Conservation (phyloP, 2,888 invertebrate genomes). For the Erynnis tages region DNA sequence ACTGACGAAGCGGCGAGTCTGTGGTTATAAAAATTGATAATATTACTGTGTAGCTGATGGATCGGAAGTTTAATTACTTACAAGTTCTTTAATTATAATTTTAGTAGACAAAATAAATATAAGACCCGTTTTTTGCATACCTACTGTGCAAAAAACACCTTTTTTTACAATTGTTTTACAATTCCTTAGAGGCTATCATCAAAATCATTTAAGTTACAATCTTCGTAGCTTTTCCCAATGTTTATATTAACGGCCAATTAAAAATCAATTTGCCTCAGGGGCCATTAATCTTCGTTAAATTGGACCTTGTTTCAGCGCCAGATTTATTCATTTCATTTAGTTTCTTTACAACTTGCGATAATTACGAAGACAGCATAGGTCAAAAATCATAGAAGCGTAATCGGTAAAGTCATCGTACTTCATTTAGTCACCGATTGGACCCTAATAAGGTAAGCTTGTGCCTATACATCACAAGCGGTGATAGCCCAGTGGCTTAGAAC, state of each 20-base stretch:
- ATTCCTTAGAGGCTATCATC: neutral
- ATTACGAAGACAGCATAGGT: conserved; percentile 13
- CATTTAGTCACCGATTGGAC: neutral
- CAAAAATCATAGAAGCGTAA: too few species aligned
- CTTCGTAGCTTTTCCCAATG: neutral
- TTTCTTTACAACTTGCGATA: conserved; percentile 21
- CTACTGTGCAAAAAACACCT: too few species aligned
- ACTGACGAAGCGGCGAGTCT: conserved; percentile 22
- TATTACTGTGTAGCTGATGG: conserved; percentile 30
- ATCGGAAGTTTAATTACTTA: conserved; percentile 31
- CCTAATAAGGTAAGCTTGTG: too few species aligned
- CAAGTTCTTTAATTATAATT: too few species aligned
- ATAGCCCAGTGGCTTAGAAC: too few species aligned
- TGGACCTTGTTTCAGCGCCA: conserved; percentile 22
- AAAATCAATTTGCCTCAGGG: conserved; percentile 34
- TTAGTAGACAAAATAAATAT: too few species aligned
- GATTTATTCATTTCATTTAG: conserved; percentile 27
- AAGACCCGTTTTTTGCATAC: too few species aligned
- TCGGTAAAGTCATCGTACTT: too few species aligned
- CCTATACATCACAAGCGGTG: too few species aligned
- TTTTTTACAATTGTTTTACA: too few species aligned
- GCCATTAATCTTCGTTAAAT: conserved; percentile 37
- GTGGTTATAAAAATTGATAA: conserved; percentile 30
- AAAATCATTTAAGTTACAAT: neutral
- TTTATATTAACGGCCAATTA: conserved; percentile 34